Evolutionary conservation across 2,888 invertebrate species (phyloP), one percentile per base, ranked within the genome.

Genomic region (Incurvaria masculella): DNA sequence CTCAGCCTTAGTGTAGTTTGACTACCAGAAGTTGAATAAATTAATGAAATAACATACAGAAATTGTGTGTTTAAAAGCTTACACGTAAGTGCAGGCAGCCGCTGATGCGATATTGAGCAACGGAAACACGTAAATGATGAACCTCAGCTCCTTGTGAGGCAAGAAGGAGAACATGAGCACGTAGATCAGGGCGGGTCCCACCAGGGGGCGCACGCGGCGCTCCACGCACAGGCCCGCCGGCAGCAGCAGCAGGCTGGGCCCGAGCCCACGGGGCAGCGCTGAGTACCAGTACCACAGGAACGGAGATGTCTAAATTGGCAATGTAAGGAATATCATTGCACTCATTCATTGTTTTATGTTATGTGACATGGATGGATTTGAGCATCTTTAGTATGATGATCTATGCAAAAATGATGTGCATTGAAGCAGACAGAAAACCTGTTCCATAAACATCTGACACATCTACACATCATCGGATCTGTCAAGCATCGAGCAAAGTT

Each of bases 261-360:
- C 91, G 65, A 99, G 81, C 0, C 94, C 93, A 48, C 98, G 83
- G 0, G 99, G 98, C 39, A 99, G 76, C 0, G 96, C 99, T 0
- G 97, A 97, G 68, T 97, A 97, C 68, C 97, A 97, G 70, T 99
- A 99, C 99, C 99, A 99, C 2, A 94, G 69, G 69, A 96, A 96
- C 49, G 98, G 98, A 4, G 89, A 90, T 42, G 92, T 93, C 93
- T 94, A 69, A 56, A 44, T 44, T 48, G 51, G n/a, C 4, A 26
- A 51, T 60, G 73, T 66, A 72, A 72, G 65, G 62, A 63, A 58
- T 52, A 23, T 44, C 43, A n/a, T n/a, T n/a, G n/a, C n/a, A n/a
- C n/a, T n/a, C n/a, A n/a, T n/a, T n/a, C n/a, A n/a, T n/a, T n/a
- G n/a, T n/a, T n/a, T n/a, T n/a, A n/a, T n/a, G n/a, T n/a, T n/a